phyloP scores from a whole-genome alignment of 2,888 invertebrate species.

The Phyllotreta cruciferae region DNA sequence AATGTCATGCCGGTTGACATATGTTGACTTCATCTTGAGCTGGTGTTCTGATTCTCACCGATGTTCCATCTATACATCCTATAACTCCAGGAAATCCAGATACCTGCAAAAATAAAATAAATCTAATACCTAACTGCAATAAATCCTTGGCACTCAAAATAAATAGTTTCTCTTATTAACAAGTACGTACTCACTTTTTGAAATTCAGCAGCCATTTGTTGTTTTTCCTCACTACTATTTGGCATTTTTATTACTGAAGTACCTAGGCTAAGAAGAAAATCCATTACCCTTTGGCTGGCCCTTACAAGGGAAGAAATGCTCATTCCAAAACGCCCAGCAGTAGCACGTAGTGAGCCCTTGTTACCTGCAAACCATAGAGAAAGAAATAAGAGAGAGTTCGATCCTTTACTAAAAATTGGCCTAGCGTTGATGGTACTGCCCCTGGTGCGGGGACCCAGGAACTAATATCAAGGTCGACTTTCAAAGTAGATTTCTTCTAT shows the following conservation, averaged over 20 bases:
- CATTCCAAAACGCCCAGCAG: constrained; percentile 12
- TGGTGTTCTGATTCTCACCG: constrained; percentile 1
- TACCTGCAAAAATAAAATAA: no score
- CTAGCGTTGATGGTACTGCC: no score
- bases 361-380: constrained; percentile 15
- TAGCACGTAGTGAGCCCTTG: constrained; percentile 9
- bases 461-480: no score
- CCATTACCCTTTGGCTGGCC: constrained; percentile 4
- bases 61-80: background rate
- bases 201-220: constrained; percentile 5
- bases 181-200: constrained; percentile 3
- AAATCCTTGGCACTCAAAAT: constrained; percentile 4
- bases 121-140: background rate
- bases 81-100: no score
- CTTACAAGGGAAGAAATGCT: constrained; percentile 14
- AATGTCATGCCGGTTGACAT: no score
- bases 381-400: no score
- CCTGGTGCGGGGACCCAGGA: no score
- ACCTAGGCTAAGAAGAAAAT: background rate
- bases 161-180: background rate
- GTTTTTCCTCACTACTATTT: constrained; percentile 1
- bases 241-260: constrained; percentile 2
- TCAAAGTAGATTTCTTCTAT: no score
- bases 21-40: no score
- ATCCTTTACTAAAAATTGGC: no score